Evolutionary conservation across 2,797 vertebrate genomes (phyloP), one percentile per base, ranked within the genome.

Genomic region (Etheostoma nigrum): DNA sequence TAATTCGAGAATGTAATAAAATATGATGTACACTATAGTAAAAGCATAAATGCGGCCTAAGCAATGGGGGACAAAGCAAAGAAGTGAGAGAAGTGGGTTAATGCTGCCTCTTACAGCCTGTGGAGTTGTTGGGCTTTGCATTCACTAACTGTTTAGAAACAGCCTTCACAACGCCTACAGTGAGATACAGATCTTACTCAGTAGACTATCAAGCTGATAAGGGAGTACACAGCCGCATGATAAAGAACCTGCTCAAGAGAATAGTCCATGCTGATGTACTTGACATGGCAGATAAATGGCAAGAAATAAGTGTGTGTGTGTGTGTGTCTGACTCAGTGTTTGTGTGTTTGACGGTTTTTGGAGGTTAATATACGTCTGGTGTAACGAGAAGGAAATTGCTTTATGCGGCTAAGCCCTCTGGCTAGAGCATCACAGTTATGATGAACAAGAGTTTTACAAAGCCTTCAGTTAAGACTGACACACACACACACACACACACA

Each of bases 311-410:
- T 21, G 49, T 54, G 57, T 33, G 57, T 75, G 62, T 66, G 83
- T 77, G 80, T 70, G 52, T 57, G 57, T 25, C 15, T 58, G 63
- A 23, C 69, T 54, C 30, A 23, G 79, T 78, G 53, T 85, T 79
- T 86, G 85, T 80, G 87, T 81, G 82, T 67, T 60, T 76, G 86
- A 71, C 62, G 60, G 61, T 87, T 89, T 88, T 77, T 85, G 86
- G 90, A 87, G 88, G 90, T 91, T 92, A 91, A 93, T 89, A 91
- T 87, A 91, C 74, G 82, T 82, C 83, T 80, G 55, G 81, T 89
- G 87, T 91, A 92, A 93, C 84, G 76, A 93, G 85, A 88, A 77
- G 83, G 83, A 93, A 93, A 93, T 93, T 92, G 87, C 91, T 93
- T 91, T 87, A 88, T 86, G 87, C 80, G 14, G 67, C 85, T 85